phyloP scores from a whole-genome alignment of 2,888 invertebrate species.

The Phengaris arion region DNA sequence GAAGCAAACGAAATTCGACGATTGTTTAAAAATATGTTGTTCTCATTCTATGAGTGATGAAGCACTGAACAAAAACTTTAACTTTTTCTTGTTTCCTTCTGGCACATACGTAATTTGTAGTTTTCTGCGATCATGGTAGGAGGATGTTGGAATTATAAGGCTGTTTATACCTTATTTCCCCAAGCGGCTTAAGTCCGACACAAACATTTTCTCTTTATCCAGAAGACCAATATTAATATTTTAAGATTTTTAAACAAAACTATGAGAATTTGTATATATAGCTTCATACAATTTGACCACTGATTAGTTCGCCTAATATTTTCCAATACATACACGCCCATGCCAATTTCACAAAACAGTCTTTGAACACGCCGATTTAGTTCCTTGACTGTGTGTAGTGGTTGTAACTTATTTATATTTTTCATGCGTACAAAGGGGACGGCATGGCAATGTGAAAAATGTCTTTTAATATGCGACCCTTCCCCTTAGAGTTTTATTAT shows the following conservation, averaged over 20 bases:
- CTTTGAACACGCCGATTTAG: background rate
- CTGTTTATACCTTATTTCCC: background rate
- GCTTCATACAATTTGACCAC: too few relatives aligned
- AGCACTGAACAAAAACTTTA: too few relatives aligned
- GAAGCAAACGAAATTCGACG: too few relatives aligned
- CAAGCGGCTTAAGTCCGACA: background rate
- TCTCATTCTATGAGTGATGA: too few relatives aligned
- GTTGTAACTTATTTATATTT: conserved; percentile 11
- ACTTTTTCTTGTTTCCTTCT: background rate
- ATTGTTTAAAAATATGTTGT: too few relatives aligned
- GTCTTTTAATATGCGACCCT: conserved; percentile 6
- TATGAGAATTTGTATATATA: too few relatives aligned
- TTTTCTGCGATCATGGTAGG: background rate
- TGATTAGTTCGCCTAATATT: too few relatives aligned
- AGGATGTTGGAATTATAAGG: background rate
- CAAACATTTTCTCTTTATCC: background rate
- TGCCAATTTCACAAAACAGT: background rate
- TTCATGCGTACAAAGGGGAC: background rate
- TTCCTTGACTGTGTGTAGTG: background rate
- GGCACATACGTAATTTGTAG: background rate
- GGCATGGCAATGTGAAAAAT: too few relatives aligned
- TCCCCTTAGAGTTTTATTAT: background rate
- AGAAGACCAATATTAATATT: too few relatives aligned
- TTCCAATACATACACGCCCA: background rate
- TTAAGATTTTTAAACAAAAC: too few relatives aligned